Percentiles rank a stretch among this genome's conserved stretches.
Conservation (phyloP, 64 coral and sea anemone species). For the Stylophora pistillata region DNA sequence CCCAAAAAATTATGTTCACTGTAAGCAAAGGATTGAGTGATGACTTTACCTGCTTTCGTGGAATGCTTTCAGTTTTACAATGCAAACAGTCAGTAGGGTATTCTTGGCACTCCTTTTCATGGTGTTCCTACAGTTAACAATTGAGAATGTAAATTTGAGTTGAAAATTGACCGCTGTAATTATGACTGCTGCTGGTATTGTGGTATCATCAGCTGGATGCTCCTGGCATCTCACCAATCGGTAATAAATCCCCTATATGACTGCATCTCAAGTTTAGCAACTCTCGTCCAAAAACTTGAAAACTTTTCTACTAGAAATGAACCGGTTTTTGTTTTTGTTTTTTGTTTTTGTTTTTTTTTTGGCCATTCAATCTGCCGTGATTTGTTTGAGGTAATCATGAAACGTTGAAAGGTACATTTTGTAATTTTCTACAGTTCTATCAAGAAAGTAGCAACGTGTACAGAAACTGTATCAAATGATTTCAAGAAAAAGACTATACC, state of each 20-base stretch:
- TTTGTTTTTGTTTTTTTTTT: too few relatives aligned
- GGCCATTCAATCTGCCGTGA: too few relatives aligned
- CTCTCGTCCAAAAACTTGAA: too few relatives aligned
- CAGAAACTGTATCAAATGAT: not conserved
- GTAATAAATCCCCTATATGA: too few relatives aligned
- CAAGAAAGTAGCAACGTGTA: not conserved
- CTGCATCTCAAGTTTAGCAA: too few relatives aligned
- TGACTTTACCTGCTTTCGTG: conserved; percentile 24
- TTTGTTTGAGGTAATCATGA: too few relatives aligned
- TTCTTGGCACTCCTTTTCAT: conserved; percentile 13
- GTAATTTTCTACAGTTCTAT: not conserved
- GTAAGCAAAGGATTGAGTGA: not conserved
- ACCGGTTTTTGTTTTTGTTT: too few relatives aligned
- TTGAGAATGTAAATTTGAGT: not conserved
- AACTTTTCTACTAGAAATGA: too few relatives aligned
- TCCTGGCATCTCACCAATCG: too few relatives aligned
- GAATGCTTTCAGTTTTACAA: not conserved
- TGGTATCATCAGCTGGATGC: too few relatives aligned
- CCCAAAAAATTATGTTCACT: too few relatives aligned
- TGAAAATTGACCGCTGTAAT: not conserved
- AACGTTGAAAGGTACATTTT: too few relatives aligned
- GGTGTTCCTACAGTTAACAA: conserved; percentile 2
- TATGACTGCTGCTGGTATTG: not conserved
- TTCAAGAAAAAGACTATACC: not conserved
- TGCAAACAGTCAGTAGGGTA: conserved; percentile 2